Percentiles rank a stretch among this genome's conserved stretches.
These are phyloP conservation scores for Heliconius charithonia DNA, from an alignment of 2,888 invertebrate species.

Conservation along the genomic window DNA sequence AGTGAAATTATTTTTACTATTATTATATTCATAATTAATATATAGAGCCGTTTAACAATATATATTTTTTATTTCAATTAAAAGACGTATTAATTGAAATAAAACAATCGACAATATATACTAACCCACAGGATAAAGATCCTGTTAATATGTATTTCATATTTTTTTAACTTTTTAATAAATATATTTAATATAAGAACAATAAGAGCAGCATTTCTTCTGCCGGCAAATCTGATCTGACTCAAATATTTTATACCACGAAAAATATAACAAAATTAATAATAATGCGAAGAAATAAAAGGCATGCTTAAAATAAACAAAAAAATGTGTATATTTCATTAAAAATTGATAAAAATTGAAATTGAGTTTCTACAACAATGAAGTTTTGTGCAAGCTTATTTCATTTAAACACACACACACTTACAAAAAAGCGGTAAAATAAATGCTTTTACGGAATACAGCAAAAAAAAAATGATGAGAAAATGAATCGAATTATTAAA, in stretches of 20 bases:
- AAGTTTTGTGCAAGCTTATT: conserved; percentile 28
- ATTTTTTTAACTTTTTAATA: neutral
- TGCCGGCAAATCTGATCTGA: neutral
- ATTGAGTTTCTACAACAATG: conserved; percentile 15
- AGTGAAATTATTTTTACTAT: no score
- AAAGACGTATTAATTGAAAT: no score
- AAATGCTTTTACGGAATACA: conserved; percentile 37
- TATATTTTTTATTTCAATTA: no score
- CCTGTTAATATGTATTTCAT: neutral
- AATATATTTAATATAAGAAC: neutral
- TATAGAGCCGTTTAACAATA: no score
- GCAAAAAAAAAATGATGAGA: conserved; percentile 20
- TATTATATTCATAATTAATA: no score
- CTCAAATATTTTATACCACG: neutral
- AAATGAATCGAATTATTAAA: conserved; percentile 23
- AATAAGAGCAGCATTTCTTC: no score
- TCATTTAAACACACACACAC: conserved; percentile 19
- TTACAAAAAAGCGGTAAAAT: conserved; percentile 19
- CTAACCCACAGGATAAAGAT: no score
- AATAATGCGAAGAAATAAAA: conserved; percentile 6
- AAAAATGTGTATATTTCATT: neutral
- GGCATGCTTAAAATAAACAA: conserved; percentile 17
- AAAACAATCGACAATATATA: no score
- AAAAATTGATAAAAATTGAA: no score
- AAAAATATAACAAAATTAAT: neutral